phyloP scores from a whole-genome alignment of 1,140 invertebrate species.

The Hypothenemus hampei region DNA sequence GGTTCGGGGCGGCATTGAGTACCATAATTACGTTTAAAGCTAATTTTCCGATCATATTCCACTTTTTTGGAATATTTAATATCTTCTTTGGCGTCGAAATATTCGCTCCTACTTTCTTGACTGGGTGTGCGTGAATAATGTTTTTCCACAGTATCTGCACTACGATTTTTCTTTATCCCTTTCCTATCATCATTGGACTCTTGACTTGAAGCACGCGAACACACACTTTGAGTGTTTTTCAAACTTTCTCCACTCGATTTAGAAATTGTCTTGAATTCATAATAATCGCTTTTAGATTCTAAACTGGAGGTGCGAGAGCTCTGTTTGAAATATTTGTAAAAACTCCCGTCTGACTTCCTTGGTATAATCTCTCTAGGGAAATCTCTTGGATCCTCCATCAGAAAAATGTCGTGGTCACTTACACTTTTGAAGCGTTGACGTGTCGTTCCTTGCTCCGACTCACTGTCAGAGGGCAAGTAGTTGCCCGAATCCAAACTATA shows the following conservation, averaged over 20 bases:
- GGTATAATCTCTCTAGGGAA: constrained; percentile 62
- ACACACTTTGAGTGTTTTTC: constrained; percentile 48
- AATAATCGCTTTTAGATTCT: constrained; percentile 62
- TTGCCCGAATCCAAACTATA: constrained; percentile 66
- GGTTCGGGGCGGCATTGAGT: constrained; percentile 51
- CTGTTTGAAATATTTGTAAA: constrained; percentile 61
- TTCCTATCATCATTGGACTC: constrained; percentile 59
- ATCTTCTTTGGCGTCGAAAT: constrained; percentile 42
- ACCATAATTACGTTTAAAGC: constrained; percentile 51
- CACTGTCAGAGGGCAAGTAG: constrained; percentile 56
- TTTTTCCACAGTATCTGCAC: constrained; percentile 29
- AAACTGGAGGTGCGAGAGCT: constrained; percentile 59
- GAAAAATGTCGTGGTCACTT: constrained; percentile 58
- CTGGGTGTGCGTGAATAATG: constrained; percentile 49
- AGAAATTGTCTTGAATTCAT: constrained; percentile 57
- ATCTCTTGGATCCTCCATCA: constrained; percentile 61
- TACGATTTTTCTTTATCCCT: constrained; percentile 32
- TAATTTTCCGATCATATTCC: constrained; percentile 44
- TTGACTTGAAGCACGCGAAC: constrained; percentile 58
- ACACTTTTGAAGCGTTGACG: constrained; percentile 57
- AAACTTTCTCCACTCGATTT: constrained; percentile 58
- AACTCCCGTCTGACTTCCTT: constrained; percentile 61
- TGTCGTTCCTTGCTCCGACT: constrained; percentile 58
- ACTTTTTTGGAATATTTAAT: constrained; percentile 32
- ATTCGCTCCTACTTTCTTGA: constrained; percentile 51